Evolutionary conservation across 2,888 invertebrate species (phyloP).

Genomic region (Prostheceraeus crozeri): DNA sequence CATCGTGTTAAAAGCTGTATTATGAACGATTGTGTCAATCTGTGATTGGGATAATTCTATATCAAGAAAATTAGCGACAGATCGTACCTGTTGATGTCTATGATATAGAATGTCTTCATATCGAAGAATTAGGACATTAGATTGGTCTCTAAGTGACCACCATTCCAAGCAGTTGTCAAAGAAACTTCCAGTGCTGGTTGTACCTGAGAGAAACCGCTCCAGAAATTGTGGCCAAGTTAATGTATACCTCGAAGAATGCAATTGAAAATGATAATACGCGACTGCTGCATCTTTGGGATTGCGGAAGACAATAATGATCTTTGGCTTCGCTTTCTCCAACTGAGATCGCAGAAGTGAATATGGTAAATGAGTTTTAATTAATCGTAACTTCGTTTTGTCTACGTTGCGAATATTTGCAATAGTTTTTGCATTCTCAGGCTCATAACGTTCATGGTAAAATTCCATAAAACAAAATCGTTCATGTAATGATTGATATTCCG

Average conservation of each 20-base stretch:
- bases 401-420: background rate
- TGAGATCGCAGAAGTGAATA: background rate
- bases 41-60: background rate
- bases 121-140: background rate
- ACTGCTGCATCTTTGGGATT: conserved; percentile 29
- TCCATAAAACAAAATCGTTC: conserved; percentile 25
- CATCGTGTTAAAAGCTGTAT: conserved; percentile 26
- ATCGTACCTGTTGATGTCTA: background rate
- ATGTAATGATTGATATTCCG: background rate
- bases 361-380: conserved; percentile 27
- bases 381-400: background rate
- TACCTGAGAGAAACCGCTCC: conserved; percentile 22
- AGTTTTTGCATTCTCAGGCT: too few relatives aligned
- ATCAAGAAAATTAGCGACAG: conserved; percentile 22
- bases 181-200: conserved; percentile 18
- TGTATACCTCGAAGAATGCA: background rate
- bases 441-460: conserved; percentile 11
- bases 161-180: conserved; percentile 26
- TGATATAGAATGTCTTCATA: conserved; percentile 25
- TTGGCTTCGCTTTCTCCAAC: conserved; percentile 19
- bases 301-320: conserved; percentile 22
- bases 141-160: conserved; percentile 8
- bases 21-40: conserved; percentile 16
- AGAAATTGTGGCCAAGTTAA: background rate
- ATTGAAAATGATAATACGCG: background rate